Percentiles rank a stretch among this genome's conserved stretches.
Conservation (phyloP, 2,797 vertebrate genomes). For the Florisuga fusca region DNA sequence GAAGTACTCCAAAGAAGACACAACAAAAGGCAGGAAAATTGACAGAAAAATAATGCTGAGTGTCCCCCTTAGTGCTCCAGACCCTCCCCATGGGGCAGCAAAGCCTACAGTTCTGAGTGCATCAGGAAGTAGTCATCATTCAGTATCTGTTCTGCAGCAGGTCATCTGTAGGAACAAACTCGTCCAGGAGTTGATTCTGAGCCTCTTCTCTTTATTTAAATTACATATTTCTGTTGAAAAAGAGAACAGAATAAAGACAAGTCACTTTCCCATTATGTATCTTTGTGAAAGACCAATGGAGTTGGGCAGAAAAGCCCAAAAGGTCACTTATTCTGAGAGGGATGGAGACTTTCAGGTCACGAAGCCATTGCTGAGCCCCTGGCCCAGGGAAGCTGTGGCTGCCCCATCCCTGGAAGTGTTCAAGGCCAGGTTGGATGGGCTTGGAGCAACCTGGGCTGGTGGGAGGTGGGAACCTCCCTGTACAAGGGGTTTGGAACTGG, state of each 20-base stretch:
- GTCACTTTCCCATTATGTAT: background rate
- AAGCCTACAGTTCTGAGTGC: constrained; percentile 61
- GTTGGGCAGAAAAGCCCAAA: background rate
- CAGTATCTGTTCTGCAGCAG: constrained; percentile 68
- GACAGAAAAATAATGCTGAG: constrained; percentile 29
- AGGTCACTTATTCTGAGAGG: background rate
- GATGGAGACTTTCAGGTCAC: background rate
- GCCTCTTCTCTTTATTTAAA: constrained; percentile 58
- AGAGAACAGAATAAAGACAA: background rate
- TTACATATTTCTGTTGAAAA: constrained; percentile 35
- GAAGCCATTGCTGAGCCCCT: background rate
- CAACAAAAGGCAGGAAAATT: constrained; percentile 54
- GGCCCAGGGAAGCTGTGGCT: too few species aligned
- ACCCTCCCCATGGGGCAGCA: background rate
- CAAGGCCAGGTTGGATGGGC: too few species aligned
- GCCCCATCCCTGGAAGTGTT: too few species aligned
- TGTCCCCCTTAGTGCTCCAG: constrained; percentile 31
- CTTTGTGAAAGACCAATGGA: background rate
- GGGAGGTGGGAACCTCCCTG: too few species aligned
- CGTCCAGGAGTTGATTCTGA: constrained; percentile 41
- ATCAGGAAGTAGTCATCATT: constrained; percentile 63
- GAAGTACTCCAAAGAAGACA: constrained; percentile 23
- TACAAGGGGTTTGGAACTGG: too few species aligned
- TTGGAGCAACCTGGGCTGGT: too few species aligned
- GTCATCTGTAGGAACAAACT: constrained; percentile 62